phyloP scores from a whole-genome alignment of 2,888 invertebrate species.

The Choreutis nemorana region DNA sequence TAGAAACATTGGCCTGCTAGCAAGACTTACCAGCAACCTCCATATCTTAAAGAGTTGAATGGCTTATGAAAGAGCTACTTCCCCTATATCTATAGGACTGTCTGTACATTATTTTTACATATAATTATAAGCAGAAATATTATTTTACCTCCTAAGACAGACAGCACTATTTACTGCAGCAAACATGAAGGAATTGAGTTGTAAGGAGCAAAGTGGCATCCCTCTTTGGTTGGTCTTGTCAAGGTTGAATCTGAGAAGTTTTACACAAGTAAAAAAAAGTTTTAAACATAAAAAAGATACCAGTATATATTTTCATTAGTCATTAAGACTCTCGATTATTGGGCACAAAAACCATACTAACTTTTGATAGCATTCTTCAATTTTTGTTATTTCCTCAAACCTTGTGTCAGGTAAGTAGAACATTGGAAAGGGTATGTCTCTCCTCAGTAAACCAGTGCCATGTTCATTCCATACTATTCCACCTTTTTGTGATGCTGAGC shows the following conservation, averaged over 20 bases:
- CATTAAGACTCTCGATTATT: no score
- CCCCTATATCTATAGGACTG: no score
- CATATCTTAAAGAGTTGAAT: no score
- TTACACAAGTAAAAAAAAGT: neutral
- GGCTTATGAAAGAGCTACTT: no score
- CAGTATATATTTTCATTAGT: neutral
- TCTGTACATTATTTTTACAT: no score
- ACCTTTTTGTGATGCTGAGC: constrained; percentile 48
- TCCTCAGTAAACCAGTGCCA: constrained; percentile 78
- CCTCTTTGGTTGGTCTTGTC: constrained; percentile 69
- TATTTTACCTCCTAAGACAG: constrained; percentile 75
- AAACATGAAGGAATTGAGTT: constrained; percentile 88
- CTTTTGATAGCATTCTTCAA: constrained; percentile 69
- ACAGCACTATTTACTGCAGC: constrained; percentile 86
- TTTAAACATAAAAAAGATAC: constrained; percentile 2
- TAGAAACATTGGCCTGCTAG: no score
- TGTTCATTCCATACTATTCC: constrained; percentile 84
- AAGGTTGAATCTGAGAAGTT: constrained; percentile 71
- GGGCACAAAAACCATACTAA: no score
- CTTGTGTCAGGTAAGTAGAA: constrained; percentile 71
- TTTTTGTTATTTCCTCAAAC: constrained; percentile 63
- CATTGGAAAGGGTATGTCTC: constrained; percentile 89
- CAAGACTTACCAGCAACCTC: no score
- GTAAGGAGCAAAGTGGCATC: constrained; percentile 85
- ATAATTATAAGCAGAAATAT: no score